Conservation (phyloP, 1,140 invertebrate species). For the Bombus superbus region DNA sequence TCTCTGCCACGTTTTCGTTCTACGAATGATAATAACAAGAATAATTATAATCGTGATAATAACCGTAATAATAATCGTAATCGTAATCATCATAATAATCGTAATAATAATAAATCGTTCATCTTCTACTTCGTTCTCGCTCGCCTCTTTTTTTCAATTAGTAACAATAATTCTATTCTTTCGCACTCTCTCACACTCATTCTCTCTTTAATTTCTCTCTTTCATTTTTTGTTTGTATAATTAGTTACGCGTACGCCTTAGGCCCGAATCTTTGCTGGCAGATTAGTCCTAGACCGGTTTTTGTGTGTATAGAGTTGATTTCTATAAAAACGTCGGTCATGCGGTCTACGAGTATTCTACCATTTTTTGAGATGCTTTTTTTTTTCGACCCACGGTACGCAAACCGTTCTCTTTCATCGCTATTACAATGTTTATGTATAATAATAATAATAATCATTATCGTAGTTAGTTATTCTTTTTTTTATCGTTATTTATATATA, state of each 20-base stretch:
- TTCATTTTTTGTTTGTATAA: background rate
- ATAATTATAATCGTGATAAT: constrained; percentile 12
- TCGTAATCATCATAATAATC: constrained; percentile 14
- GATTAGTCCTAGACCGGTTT: constrained; percentile 67
- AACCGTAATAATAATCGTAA: constrained; percentile 5
- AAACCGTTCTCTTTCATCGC: constrained; percentile 59
- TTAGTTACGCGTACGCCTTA: constrained; percentile 68
- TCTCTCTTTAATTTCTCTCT: background rate
- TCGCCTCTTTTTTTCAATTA: constrained; percentile 5
- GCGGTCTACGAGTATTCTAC: constrained; percentile 66
- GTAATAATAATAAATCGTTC: constrained; percentile 10
- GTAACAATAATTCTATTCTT: constrained; percentile 21
- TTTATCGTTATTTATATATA: constrained; percentile 15
- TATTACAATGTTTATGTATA: constrained; percentile 54
- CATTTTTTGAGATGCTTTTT: constrained; percentile 29
- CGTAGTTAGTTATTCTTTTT: constrained; percentile 29
- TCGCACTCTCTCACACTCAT: background rate
- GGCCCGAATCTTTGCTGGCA: constrained; percentile 57
- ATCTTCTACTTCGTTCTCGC: background rate
- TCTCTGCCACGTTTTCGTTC: background rate
- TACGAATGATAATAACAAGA: constrained; percentile 15
- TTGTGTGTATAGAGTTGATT: constrained; percentile 57
- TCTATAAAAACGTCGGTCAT: constrained; percentile 65
- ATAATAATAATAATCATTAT: constrained; percentile 29
- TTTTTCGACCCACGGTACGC: constrained; percentile 31